A percentile compares a stretch with the other conserved stretches of the same genome.
phyloP scores from a whole-genome alignment of 1,140 invertebrate genomes.

The Pseudoatta argentina region DNA sequence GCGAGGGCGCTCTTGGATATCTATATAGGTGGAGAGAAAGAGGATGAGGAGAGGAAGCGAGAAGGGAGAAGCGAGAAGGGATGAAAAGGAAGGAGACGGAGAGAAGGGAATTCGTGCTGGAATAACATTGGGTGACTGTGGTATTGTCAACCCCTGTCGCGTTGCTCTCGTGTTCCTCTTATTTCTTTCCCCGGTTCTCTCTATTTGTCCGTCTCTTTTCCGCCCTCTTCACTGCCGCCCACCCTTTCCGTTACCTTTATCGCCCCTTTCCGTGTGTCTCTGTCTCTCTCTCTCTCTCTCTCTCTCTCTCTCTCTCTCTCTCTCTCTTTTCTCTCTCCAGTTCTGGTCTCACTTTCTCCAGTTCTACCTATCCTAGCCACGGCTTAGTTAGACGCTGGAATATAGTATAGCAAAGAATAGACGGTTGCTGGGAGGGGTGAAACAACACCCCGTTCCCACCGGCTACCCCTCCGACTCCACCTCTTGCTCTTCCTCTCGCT shows the following conservation, averaged over 20 bases:
- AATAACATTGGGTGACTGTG: conserved; percentile 85
- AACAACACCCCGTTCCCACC: conserved; percentile 85
- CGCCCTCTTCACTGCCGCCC: conserved; percentile 47
- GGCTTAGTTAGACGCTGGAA: conserved; percentile 71
- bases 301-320: neutral
- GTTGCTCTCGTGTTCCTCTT: conserved; percentile 70
- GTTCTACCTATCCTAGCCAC: conserved; percentile 79
- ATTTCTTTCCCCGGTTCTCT: conserved; percentile 76
- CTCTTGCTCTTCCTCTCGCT: conserved; percentile 15
- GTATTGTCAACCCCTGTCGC: conserved; percentile 83
- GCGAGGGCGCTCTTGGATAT: conserved; percentile 21
- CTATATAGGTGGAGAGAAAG: conserved; percentile 32
- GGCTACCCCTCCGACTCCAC: conserved; percentile 64
- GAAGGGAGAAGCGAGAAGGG: neutral
- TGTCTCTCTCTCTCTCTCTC: neutral
- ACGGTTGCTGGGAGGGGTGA: conserved; percentile 80
- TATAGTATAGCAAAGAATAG: conserved; percentile 70
- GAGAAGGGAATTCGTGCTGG: conserved; percentile 77
- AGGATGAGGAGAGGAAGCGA: neutral
- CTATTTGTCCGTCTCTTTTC: conserved; percentile 34
- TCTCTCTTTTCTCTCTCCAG: conserved; percentile 14
- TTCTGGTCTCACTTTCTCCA: conserved; percentile 66
- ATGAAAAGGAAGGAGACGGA: conserved; percentile 43
- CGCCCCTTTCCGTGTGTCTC: neutral
- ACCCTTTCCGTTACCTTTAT: conserved; percentile 23